Conservation (phyloP, 2,888 invertebrate genomes). For the Thysanoteuthis rhombus region DNA sequence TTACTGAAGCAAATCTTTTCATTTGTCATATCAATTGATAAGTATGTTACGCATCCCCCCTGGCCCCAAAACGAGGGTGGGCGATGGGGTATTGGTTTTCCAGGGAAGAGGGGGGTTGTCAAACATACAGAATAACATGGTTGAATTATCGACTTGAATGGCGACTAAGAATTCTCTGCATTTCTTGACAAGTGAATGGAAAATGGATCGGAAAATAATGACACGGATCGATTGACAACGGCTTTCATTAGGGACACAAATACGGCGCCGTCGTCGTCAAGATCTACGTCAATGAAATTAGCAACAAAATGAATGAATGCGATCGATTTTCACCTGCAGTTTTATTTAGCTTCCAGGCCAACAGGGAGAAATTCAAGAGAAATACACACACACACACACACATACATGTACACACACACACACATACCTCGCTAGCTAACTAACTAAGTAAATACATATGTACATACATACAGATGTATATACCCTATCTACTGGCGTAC, state of each 20-base stretch:
- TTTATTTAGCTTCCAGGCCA: background rate
- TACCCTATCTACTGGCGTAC: too few species aligned
- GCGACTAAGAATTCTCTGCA: background rate
- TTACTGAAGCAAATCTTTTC: too few species aligned
- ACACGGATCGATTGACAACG: background rate
- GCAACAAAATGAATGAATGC: background rate
- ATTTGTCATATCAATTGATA: too few species aligned
- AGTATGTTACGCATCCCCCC: too few species aligned
- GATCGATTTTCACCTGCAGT: background rate
- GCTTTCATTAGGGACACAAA: background rate
- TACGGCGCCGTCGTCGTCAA: background rate
- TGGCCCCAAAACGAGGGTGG: too few species aligned
- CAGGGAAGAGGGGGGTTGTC: background rate
- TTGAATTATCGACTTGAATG: background rate
- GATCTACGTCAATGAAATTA: background rate
- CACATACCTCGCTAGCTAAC: too few species aligned
- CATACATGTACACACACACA: background rate
- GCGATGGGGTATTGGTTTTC: background rate
- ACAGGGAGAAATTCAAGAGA: too few species aligned
- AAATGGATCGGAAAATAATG: background rate
- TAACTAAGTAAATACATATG: too few species aligned
- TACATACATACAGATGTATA: too few species aligned
- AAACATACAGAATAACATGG: background rate
- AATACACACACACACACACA: too few species aligned
- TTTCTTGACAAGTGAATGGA: background rate